Evolutionary conservation across 1,140 invertebrate genomes (phyloP), one percentile per base, ranked within the genome.

Genomic region (Cepaea nemoralis): DNA sequence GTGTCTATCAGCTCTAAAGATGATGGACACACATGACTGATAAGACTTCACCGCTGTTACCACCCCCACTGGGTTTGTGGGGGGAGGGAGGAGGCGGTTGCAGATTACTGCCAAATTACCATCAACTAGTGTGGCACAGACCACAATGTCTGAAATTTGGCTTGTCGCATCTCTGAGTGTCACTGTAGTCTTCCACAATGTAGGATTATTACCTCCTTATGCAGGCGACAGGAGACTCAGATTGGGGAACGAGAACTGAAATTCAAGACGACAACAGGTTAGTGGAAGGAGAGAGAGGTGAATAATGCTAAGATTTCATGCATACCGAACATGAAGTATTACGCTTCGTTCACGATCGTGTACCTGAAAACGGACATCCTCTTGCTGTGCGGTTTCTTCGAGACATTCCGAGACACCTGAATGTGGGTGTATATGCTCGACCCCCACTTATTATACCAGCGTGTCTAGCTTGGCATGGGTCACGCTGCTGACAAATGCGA

Each of bases 81-180:
- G 22, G 14, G 37, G 50, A 1, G 16, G 76, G 33, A 67, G 14
- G 75, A 78, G 33, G 12, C 2, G 14, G 42, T 71, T 8, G 66
- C 40, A 2, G 76, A 82, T 67, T 69, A 82, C 63, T 82, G 75
- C 45, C 75, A 82, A 66, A 82, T 82, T 31, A 75, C 45, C 10
- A 27, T 42, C 0, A 40, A 75, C 8, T 50, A 27, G 10, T 8
- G 70, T 0, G 80, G 45, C 24, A 33, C 80, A 16, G 35, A 48
- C 50, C 71, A 67, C 50, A 75, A 75, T n/a, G 10, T 8, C 2
- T 74, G 80, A 33, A 75, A 75, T n/a, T 42, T 75, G 8, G 50
- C 45, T 40, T 42, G 45, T 10, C 50, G 50, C 2, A 55, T 8
- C 19, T n/a, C n/a, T n/a, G n/a, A n/a, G n/a, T n/a, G n/a, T 3